phyloP scores from a whole-genome alignment of 2,113 vertebrate species.

The Scopus umbretta region DNA sequence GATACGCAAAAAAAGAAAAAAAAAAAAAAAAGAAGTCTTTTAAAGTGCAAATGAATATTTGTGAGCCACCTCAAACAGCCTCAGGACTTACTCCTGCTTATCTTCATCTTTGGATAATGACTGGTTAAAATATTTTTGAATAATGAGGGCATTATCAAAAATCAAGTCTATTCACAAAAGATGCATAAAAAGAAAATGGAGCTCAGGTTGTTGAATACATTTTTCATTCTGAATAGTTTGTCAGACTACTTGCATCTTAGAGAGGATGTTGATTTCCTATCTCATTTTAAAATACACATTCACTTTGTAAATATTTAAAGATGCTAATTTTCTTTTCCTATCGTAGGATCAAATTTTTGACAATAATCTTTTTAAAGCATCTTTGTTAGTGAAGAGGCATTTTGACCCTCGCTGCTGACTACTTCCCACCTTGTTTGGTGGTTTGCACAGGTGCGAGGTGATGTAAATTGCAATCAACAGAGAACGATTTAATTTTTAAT shows the following conservation, averaged over 20 bases:
- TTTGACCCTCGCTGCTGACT: background rate
- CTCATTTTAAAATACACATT: background rate
- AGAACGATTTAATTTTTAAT: background rate
- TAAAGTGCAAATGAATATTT: constrained; percentile 22
- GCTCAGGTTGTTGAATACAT: background rate
- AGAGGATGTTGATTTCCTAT: constrained; percentile 19
- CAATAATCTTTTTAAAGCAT: background rate
- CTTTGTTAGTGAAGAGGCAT: background rate
- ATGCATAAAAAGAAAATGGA: background rate
- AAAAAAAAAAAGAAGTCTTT: background rate
- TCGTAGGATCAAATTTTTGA: background rate
- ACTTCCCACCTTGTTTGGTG: background rate
- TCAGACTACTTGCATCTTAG: background rate
- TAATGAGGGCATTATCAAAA: constrained; percentile 42
- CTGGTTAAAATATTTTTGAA: constrained; percentile 34
- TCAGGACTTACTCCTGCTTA: background rate
- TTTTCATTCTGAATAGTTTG: background rate
- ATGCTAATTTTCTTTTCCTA: constrained; percentile 29
- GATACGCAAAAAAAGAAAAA: background rate
- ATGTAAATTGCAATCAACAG: background rate
- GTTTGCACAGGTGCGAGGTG: constrained; percentile 31
- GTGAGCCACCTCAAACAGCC: background rate
- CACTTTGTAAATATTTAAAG: constrained; percentile 31
- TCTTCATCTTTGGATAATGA: background rate
- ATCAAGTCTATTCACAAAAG: constrained; percentile 46